These are phyloP conservation scores for Drosophila affinis DNA, from an alignment of 2,888 invertebrate genomes.

Conservation along the genomic window DNA sequence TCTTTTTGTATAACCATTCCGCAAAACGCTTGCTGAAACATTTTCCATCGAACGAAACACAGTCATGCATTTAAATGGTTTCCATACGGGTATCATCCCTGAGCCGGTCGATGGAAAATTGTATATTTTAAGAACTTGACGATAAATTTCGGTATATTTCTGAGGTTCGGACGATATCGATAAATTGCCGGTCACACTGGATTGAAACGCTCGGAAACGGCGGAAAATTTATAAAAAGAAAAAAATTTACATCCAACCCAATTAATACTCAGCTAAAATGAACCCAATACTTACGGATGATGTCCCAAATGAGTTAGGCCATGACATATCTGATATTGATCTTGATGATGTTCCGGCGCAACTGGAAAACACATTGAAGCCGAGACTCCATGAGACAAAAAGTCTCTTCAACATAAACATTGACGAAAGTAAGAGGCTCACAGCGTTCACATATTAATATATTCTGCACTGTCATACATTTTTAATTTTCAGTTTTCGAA, in stretches of 20 bases:
- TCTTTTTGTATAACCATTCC: no score
- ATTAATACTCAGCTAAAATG: neutral
- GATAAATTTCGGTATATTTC: no score
- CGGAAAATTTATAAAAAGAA: neutral
- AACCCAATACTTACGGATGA: neutral
- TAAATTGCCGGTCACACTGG: no score
- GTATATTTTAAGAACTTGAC: no score
- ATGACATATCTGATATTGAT: slow-evolving; percentile 30
- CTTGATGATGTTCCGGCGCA: slow-evolving; percentile 29
- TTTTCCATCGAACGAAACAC: no score
- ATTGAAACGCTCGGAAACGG: neutral
- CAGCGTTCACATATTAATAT: neutral
- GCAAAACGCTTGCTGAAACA: no score
- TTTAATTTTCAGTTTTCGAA: slow-evolving; percentile 4
- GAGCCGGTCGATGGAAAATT: no score
- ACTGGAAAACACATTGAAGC: slow-evolving; percentile 29
- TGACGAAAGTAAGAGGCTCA: slow-evolving; percentile 52
- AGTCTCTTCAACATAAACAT: slow-evolving; percentile 68
- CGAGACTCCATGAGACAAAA: slow-evolving; percentile 37
- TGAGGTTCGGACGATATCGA: no score
- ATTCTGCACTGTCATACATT: neutral
- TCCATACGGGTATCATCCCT: no score
- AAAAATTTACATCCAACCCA: neutral
- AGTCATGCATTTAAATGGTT: no score
- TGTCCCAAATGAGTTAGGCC: slow-evolving; percentile 14